phyloP scores from a whole-genome alignment of 2,888 invertebrate genomes.

The Diaprepes abbreviatus region DNA sequence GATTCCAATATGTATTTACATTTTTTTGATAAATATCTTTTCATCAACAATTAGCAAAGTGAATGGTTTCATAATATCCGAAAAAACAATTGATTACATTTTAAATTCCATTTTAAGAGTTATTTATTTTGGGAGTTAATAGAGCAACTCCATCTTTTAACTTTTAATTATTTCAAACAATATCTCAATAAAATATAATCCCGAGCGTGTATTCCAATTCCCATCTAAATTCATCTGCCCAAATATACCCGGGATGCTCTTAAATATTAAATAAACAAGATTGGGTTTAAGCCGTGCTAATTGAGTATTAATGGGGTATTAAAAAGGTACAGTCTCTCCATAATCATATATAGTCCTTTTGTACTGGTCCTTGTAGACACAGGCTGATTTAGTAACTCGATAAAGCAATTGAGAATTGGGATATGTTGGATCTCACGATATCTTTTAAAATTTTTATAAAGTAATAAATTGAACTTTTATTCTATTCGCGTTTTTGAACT shows the following conservation, averaged over 20 bases:
- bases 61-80: no score
- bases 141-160: no score
- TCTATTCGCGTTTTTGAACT: no score
- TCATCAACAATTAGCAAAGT: no score
- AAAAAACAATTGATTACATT: no score
- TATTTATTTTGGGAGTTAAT: no score
- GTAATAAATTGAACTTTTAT: no score
- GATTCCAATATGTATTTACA: no score
- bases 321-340: constrained; percentile 13
- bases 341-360: constrained; percentile 10
- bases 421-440: background rate
- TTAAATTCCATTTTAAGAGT: no score
- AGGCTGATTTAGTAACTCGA: background rate
- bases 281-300: constrained; percentile 9
- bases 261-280: constrained; percentile 25
- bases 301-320: constrained; percentile 28
- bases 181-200: background rate
- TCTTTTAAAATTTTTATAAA: no score
- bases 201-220: background rate
- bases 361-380: constrained; percentile 12
- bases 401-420: background rate
- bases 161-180: no score
- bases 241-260: constrained; percentile 5
- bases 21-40: no score
- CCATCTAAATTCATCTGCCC: constrained; percentile 19